Evolutionary conservation across 2,797 vertebrate species (phyloP).

Genomic region (Tangara arthus): DNA sequence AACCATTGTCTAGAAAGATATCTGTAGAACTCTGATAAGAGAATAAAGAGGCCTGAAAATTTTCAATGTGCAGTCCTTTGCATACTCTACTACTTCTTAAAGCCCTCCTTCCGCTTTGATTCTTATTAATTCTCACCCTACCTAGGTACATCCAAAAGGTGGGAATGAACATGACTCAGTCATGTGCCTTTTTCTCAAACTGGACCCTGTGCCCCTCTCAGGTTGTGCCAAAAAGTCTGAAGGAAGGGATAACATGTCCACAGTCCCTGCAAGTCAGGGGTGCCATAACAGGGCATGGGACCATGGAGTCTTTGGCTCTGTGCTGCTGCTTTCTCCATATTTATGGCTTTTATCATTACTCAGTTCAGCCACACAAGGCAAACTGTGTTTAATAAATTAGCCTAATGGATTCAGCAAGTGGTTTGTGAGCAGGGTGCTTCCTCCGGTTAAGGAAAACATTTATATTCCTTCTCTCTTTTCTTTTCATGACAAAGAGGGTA

Average conservation of each 20-base stretch:
- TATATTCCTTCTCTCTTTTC: conserved; percentile 79
- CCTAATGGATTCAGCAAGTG: conserved; percentile 93
- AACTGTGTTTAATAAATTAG: conserved; percentile 96
- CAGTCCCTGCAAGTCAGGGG: neutral
- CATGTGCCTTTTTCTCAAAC: neutral
- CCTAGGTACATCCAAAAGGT: neutral
- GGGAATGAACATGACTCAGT: neutral
- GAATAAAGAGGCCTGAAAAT: neutral
- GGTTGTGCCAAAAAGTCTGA: neutral
- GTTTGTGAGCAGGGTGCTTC: conserved; percentile 88
- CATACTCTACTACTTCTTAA: neutral
- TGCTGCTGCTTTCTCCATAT: conserved; percentile 65
- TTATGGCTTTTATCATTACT: conserved; percentile 83
- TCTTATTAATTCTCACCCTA: neutral
- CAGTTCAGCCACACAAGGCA: conserved; percentile 89
- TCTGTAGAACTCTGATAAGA: neutral
- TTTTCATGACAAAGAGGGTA: conserved; percentile 42
- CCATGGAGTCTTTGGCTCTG: conserved; percentile 33
- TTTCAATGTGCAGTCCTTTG: neutral
- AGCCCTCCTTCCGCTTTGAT: neutral
- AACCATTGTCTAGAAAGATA: neutral
- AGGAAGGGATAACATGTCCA: neutral
- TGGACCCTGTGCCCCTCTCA: neutral
- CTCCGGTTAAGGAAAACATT: conserved; percentile 92
- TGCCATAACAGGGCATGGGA: neutral